A percentile compares a stretch with the other conserved stretches of the same genome.
Evolutionary conservation across 1,140 invertebrate genomes (phyloP).

Genomic region (Marisa cornuarietis): DNA sequence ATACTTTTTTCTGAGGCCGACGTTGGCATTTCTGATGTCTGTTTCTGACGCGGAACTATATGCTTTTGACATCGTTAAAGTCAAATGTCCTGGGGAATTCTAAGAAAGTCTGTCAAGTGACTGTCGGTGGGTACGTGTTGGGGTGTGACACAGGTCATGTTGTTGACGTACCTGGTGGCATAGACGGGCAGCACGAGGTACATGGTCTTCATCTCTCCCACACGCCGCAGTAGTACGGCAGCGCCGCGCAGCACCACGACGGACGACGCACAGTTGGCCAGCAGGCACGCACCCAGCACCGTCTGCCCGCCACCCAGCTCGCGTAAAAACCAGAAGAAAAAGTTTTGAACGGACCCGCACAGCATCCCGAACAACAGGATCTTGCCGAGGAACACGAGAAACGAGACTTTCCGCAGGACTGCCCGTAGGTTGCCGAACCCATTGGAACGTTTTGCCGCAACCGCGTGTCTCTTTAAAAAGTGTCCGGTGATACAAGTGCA

Average conservation of each 20-base stretch:
- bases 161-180: background rate
- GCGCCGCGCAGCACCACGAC: conserved; percentile 79
- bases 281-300: conserved; percentile 16
- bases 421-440: conserved; percentile 2
- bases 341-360: conserved; percentile 24
- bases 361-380: conserved; percentile 30
- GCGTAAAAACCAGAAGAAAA: conserved; percentile 32
- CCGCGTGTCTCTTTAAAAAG: background rate
- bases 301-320: conserved; percentile 24
- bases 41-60: no score
- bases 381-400: conserved; percentile 26
- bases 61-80: no score
- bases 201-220: conserved; percentile 18
- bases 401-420: background rate
- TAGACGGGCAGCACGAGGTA: conserved; percentile 16
- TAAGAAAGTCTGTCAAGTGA: no score
- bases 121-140: no score
- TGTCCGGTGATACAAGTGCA: background rate
- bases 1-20: no score
- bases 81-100: no score
- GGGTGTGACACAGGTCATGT: no score
- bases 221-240: conserved; percentile 70
- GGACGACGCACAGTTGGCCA: conserved; percentile 29
- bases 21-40: no score
- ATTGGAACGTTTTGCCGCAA: background rate